Base-by-base conservation (phyloP, 1,140 invertebrate genomes). In the Lamellibrachia luymesi region DNA sequence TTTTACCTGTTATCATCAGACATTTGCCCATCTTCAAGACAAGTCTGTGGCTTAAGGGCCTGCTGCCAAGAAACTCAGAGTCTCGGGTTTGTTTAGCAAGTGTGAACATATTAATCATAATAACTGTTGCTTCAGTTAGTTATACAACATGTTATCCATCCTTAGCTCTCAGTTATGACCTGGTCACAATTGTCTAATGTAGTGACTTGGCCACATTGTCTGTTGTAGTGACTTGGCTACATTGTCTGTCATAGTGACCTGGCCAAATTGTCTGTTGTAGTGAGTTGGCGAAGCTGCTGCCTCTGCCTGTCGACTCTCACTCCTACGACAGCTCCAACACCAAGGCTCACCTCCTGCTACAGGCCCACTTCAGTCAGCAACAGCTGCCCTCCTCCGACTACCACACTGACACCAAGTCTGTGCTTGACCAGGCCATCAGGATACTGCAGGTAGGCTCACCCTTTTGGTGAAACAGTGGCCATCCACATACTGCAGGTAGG, bases 341-440 rank as follows among this genome's bases (percentile, higher is more conserved):
- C 7, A 99, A 99, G 97, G 97, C 99, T 17, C 98, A 98, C 96
- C 96, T 99, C 1, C 97, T 99, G 51, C 97, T 99, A 4, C 99
- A 99, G 97, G 98, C 98, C 10, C 99, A 99, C 96, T 98, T 99
- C 95, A 97, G 97, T 27, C 97, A 98, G 91, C 94, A 98, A 8
- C 96, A 97, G 90, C 96, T 99, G 56, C 99, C 99, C 0, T 98
- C 98, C 95, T 97, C 98, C 7, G 99, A 99, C 97, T 99, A 99
- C 96, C 97, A 97, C 91, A 99, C 99, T 0, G 99, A 99, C 97
- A 97, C 98, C 1, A 99, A 99, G 96, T 99, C 98, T 49, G 98
- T 99, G 1, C 96, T 99, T 50, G 99, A 99, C 97, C 99, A 99
- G 96, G 97, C 98, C 51, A 98, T 99, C 27, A 97, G 99, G 95